A percentile compares a stretch with the other conserved stretches of the same genome.
phyloP scores from a whole-genome alignment of 2,888 invertebrate species.

The Lamellibrachia columna region DNA sequence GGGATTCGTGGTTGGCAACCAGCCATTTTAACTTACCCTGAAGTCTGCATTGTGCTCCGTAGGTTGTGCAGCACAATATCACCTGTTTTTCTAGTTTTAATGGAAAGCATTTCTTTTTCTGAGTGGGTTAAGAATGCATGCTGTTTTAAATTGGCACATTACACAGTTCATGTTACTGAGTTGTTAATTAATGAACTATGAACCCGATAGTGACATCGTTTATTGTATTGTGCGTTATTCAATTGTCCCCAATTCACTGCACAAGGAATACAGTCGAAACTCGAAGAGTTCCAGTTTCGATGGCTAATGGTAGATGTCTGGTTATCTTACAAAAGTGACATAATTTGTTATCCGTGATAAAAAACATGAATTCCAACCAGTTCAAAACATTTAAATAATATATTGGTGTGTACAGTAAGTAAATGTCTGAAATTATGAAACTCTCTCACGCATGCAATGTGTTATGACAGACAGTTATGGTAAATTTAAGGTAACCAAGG shows the following conservation, averaged over 20 bases:
- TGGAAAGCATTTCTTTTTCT: not conserved
- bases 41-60: too few species aligned
- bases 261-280: not conserved
- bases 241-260: not conserved
- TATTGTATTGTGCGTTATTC: not conserved
- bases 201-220: not conserved
- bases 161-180: not conserved
- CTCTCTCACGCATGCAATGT: too few species aligned
- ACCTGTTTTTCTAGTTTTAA: not conserved
- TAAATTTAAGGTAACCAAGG: too few species aligned
- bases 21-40: too few species aligned
- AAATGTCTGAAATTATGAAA: too few species aligned
- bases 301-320: not conserved
- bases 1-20: too few species aligned
- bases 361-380: too few species aligned
- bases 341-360: not conserved
- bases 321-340: not conserved
- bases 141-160: not conserved
- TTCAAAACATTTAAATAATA: not conserved
- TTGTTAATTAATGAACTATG: not conserved
- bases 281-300: not conserved
- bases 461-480: too few species aligned
- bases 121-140: not conserved
- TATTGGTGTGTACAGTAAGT: not conserved
- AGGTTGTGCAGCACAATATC: too few species aligned